Base-by-base conservation (phyloP, 1,140 invertebrate species). In the Ceratosolen solmsi region DNA sequence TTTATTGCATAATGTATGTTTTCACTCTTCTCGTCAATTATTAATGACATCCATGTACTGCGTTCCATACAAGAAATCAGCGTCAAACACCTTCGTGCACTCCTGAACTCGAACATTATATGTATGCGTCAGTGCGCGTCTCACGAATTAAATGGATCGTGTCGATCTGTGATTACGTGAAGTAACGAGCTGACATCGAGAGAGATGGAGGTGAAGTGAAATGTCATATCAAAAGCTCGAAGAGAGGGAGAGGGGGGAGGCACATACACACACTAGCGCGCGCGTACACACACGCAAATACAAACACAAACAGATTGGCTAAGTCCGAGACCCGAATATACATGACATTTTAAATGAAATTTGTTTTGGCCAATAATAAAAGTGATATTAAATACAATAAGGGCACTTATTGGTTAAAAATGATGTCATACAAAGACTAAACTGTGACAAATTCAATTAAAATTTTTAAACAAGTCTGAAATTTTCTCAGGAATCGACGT, bases 301-400 rank as follows among this genome's bases (percentile, higher is more conserved):
- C n/a, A n/a, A n/a, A n/a, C n/a, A n/a, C n/a, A n/a, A n/a, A n/a
- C n/a, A n/a, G n/a, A n/a, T 41, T 20, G 38, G 17, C 20, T n/a
- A 25, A 11, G n/a, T 41, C 36, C 4, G 68, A 38, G 9, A 38
- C 20, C 27, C 3, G 56, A 51, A 58, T 79, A 71, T 56, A 36
- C 60, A n/a, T 20, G 41, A n/a, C 49, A 41, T 33, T 79, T 58
- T 79, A 71, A 79, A 38, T 68, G 27, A 78, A 27, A 41, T 58
- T 63, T 65, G n/a, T 77, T 63, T 75, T 63, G 36, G 33, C 36
- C 22, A 58, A 36, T 76, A 27, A 60, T 68, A 68, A 68, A 38
- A n/a, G 8, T 68, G n/a, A 68, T 68, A 68, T 22, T 68, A 68
- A 15, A 38, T 38, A 68, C n/a, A 68, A 68, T 33, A 33, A 68